Percentiles rank a stretch among this genome's conserved stretches.
Conservation (phyloP, 2,113 vertebrate genomes). For the Anolis sagrei region DNA sequence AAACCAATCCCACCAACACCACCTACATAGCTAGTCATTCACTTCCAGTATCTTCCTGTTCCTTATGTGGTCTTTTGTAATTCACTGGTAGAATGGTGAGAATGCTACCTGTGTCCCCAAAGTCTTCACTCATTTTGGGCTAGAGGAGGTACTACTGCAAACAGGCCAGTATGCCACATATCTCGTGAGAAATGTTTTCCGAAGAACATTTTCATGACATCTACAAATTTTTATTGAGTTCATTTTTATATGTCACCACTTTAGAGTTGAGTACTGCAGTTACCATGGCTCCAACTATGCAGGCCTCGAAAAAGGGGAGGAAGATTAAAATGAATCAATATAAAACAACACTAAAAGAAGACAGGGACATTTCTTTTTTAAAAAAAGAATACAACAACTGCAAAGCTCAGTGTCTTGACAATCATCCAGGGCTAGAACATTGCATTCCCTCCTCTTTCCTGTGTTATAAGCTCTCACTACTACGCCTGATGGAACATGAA, state of each 20-base stretch:
- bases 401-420: constrained; percentile 14
- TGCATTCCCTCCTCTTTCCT: constrained; percentile 20
- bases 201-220: constrained; percentile 22
- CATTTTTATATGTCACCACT: constrained; percentile 7
- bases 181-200: constrained; percentile 48
- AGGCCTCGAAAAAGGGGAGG: constrained; percentile 29
- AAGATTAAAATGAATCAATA: constrained; percentile 41
- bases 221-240: not conserved
- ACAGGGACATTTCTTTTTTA: constrained; percentile 18
- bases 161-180: constrained; percentile 8
- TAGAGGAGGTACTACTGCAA: not conserved
- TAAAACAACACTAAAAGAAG: constrained; percentile 35
- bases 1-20: no score
- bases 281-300: constrained; percentile 21
- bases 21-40: no score
- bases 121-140: not conserved
- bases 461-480: constrained; percentile 8
- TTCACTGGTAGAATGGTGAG: no score
- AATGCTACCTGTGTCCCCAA: no score
- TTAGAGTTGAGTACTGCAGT: not conserved
- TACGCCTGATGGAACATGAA: constrained; percentile 33
- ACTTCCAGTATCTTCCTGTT: no score
- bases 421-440: constrained; percentile 31
- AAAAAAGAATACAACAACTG: constrained; percentile 42
- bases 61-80: no score